Evolutionary conservation across 1,140 invertebrate species (phyloP).

Genomic region (Brachionus sp.): DNA sequence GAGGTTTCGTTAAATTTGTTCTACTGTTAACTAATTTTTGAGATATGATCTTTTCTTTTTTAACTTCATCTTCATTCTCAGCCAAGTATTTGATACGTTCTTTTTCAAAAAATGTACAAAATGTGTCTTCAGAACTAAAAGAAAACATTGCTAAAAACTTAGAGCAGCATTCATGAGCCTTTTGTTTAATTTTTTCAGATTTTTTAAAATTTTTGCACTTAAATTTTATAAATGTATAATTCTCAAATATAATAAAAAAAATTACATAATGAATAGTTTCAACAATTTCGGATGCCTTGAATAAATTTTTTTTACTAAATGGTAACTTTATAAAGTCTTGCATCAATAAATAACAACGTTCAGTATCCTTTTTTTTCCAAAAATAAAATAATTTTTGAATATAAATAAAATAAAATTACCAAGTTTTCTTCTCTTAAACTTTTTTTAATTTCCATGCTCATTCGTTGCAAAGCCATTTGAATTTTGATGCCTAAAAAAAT

Average conservation of each 20-base stretch:
- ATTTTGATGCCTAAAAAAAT: background rate
- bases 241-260: background rate
- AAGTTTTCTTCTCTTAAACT: background rate
- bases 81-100: constrained; percentile 10
- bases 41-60: constrained; percentile 9
- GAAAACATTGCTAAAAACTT: background rate
- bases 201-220: constrained; percentile 29
- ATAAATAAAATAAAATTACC: background rate
- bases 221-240: background rate
- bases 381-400: background rate
- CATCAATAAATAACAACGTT: constrained; percentile 1
- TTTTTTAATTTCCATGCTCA: constrained; percentile 32
- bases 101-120: constrained; percentile 15
- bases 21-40: background rate
- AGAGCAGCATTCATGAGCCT: background rate
- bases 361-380: background rate
- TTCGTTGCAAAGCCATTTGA: constrained; percentile 21
- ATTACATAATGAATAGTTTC: constrained; percentile 15
- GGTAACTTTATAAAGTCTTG: constrained; percentile 35
- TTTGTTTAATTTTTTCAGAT: constrained; percentile 33
- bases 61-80: constrained; percentile 19
- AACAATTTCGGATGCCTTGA: constrained; percentile 21
- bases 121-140: background rate
- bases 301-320: constrained; percentile 1
- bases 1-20: background rate